Conservation (phyloP, 2,888 invertebrate genomes). For the Germaria angustata region DNA sequence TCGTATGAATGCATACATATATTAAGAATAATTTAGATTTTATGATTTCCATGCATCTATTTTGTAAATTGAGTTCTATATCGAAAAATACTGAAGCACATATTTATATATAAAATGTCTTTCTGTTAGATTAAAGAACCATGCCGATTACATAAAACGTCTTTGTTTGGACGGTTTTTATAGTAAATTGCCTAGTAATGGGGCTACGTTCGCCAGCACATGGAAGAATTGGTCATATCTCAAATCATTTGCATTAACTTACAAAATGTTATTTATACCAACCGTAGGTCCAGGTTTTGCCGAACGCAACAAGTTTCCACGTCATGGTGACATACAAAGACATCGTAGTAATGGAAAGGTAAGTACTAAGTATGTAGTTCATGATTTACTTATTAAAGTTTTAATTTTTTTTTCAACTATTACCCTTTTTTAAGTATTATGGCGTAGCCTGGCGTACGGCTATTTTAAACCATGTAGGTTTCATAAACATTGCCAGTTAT, state of each 20-base stretch:
- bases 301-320: conserved; percentile 82
- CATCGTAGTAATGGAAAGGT: conserved; percentile 79
- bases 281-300: conserved; percentile 87
- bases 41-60: no score
- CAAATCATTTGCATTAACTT: conserved; percentile 82
- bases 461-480: conserved; percentile 81
- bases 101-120: no score
- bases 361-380: conserved; percentile 61
- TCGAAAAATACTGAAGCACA: no score
- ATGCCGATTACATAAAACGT: conserved; percentile 81
- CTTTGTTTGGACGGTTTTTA: conserved; percentile 84
- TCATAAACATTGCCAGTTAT: conserved; percentile 85
- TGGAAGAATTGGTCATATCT: conserved; percentile 83
- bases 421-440: conserved; percentile 81
- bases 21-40: no score
- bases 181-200: conserved; percentile 84
- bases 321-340: conserved; percentile 77
- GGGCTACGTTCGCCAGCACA: conserved; percentile 84
- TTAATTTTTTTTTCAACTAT: not conserved
- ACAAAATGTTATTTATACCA: conserved; percentile 84
- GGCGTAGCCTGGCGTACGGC: conserved; percentile 84
- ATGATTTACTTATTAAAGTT: not conserved
- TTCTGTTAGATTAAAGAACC: conserved; percentile 76
- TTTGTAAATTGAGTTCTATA: no score
- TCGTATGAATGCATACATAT: no score